Conservation (phyloP, 2,797 vertebrate genomes). For the Cossypha niveicapilla region DNA sequence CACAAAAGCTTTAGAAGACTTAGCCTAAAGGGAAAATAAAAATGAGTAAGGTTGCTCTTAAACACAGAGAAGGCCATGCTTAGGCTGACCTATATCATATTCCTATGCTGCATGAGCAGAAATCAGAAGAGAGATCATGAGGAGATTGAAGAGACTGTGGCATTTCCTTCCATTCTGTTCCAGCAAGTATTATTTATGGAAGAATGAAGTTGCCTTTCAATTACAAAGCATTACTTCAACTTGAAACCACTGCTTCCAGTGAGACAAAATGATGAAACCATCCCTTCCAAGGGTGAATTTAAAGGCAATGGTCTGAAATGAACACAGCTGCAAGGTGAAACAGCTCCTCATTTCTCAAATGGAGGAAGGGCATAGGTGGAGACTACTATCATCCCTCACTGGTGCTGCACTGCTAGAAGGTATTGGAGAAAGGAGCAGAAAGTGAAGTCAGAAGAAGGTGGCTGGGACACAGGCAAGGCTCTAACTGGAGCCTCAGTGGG, state of each 20-base stretch:
- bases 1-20: background rate
- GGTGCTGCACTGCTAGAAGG: background rate
- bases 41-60: background rate
- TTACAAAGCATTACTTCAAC: background rate
- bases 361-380: background rate
- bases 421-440: background rate
- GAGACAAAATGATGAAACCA: background rate
- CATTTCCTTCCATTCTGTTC: background rate
- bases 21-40: background rate
- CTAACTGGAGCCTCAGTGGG: rapidly evolving
- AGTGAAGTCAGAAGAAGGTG: background rate
- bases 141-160: background rate
- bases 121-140: background rate
- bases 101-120: background rate
- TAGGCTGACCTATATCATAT: background rate
- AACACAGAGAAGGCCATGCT: background rate
- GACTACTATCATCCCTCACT: background rate
- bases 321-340: background rate
- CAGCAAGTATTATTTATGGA: background rate
- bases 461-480: background rate
- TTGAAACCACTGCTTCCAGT: background rate
- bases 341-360: background rate
- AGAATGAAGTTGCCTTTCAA: background rate
- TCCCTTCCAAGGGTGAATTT: background rate
- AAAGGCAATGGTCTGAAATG: background rate